A percentile compares a stretch with the other conserved stretches of the same genome.
These are phyloP conservation scores for pig (Sus scrofa) DNA, from an alignment of 2,113 vertebrate species.

Conservation along the genomic window T2T-Sscrofa CM000824.6:58461001-58461500, in stretches of 20 bases:
- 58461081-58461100: not conserved
- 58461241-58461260: not conserved
- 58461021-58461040: not conserved
- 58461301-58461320: not conserved
- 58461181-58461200: not conserved
- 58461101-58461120: not conserved
- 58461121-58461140: not conserved
- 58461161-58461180: not conserved
- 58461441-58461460: not conserved
- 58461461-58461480: not conserved
- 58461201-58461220: not conserved
- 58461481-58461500: not conserved
- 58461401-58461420: not conserved
- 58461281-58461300: not conserved
- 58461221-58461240: not conserved
- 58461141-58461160: not conserved
- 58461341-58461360: not conserved
- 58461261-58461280: not conserved
- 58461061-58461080: not conserved
- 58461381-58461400: not conserved
- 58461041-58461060: not conserved
- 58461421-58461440: not conserved
- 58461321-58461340: not conserved
- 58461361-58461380: not conserved
- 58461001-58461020: constrained; percentile 24